Evolutionary conservation across 2,113 vertebrate genomes (phyloP).

Genomic region (Brachirus orientalis): DNA sequence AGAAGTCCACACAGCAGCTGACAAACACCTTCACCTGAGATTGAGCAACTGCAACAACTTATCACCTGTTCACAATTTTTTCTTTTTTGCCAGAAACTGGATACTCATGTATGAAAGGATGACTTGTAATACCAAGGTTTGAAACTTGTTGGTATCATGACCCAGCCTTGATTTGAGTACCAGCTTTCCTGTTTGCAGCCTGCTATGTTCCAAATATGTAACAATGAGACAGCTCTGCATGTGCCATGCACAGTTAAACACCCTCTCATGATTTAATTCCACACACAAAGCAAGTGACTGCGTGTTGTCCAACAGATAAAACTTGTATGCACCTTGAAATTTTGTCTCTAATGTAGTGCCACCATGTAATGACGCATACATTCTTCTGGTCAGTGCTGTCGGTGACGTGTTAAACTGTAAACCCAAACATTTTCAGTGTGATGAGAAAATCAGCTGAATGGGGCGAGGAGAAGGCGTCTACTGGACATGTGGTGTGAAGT

Average conservation of each 20-base stretch:
- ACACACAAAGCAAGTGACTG: conserved; percentile 19
- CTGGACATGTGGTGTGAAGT: conserved; percentile 39
- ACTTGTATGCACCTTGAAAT: conserved; percentile 57
- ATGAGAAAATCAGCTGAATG: not conserved
- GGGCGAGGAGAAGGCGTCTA: not conserved
- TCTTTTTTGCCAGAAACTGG: conserved; percentile 5
- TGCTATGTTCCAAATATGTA: conserved; percentile 17
- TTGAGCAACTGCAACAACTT: conserved; percentile 33
- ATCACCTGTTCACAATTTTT: conserved; percentile 22
- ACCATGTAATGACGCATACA: conserved; percentile 9
- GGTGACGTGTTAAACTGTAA: conserved; percentile 38
- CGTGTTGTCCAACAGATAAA: conserved; percentile 2
- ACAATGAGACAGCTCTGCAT: conserved; percentile 53
- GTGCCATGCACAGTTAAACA: conserved; percentile 40
- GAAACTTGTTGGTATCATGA: conserved; percentile 19
- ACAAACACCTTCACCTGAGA: conserved; percentile 29
- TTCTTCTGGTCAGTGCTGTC: conserved; percentile 43
- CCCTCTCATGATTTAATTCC: conserved; percentile 22
- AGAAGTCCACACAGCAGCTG: conserved; percentile 52
- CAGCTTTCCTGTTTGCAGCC: conserved; percentile 33
- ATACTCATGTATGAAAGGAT: conserved; percentile 78
- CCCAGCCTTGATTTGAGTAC: conserved; percentile 75
- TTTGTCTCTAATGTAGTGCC: conserved; percentile 47
- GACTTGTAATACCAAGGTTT: conserved; percentile 25
- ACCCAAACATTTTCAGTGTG: conserved; percentile 31